Percentiles rank a stretch among this genome's conserved stretches.
phyloP scores from a whole-genome alignment of 2,797 vertebrate genomes.

The Lepus oiostolus region DNA sequence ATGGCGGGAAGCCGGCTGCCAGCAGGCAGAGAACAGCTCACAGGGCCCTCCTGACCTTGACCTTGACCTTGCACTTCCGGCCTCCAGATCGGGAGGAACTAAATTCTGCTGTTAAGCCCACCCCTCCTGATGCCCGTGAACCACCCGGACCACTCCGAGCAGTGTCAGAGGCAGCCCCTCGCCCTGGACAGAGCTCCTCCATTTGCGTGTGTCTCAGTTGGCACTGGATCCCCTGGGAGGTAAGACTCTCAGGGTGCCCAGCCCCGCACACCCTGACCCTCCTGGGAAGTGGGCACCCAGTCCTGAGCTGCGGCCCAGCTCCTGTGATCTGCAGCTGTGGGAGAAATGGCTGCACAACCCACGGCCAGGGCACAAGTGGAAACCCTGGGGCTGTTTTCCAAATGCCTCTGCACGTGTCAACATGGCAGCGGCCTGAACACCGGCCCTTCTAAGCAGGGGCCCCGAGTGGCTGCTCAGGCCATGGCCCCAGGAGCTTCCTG shows the following conservation, averaged over 20 bases:
- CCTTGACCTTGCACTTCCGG: background rate
- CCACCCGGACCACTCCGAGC: background rate
- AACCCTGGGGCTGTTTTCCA: background rate
- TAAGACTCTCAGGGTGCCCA: background rate
- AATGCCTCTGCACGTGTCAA: background rate
- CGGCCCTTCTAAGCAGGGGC: background rate
- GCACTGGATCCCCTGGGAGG: background rate
- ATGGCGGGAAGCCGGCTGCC: background rate
- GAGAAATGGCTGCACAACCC: background rate
- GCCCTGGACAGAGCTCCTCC: fast-evolving
- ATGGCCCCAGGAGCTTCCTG: background rate
- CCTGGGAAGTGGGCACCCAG: background rate
- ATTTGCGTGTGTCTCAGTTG: background rate
- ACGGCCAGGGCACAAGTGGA: background rate
- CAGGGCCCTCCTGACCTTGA: no score
- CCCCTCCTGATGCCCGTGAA: background rate
- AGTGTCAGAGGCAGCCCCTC: background rate
- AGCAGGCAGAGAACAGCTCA: no score
- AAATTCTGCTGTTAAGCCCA: no score
- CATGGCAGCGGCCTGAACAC: fast-evolving
- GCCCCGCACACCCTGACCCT: background rate
- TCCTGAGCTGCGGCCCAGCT: background rate
- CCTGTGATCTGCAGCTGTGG: background rate
- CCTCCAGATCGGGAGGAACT: background rate
- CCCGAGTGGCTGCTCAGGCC: fast-evolving